phyloP scores from a whole-genome alignment of 2,113 vertebrate genomes.

The Chionis minor region DNA sequence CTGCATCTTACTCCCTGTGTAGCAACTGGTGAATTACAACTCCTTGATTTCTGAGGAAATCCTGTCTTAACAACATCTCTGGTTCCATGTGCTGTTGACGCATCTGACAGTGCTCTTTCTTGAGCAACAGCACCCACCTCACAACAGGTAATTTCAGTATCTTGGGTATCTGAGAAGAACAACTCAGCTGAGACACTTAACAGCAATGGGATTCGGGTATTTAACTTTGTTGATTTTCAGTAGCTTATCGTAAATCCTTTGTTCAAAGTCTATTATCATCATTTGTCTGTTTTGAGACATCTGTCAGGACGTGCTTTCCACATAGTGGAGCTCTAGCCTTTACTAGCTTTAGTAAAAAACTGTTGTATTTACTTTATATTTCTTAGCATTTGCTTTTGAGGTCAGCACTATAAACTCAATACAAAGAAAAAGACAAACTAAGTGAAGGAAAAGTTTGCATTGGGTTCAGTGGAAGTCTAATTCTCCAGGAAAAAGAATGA shows the following conservation, averaged over 20 bases:
- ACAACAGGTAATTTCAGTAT: neutral
- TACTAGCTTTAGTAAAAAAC: neutral
- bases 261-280: neutral
- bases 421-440: neutral
- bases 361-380: neutral
- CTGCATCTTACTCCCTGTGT: neutral
- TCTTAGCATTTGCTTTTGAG: neutral
- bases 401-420: neutral
- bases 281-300: neutral
- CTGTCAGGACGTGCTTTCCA: neutral
- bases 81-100: neutral
- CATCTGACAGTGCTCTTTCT: neutral
- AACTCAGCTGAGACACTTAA: neutral
- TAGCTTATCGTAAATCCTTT: neutral
- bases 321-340: neutral
- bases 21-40: neutral
- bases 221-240: neutral
- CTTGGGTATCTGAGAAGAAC: neutral
- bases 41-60: neutral
- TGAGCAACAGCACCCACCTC: neutral
- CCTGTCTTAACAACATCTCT: neutral
- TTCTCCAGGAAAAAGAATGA: neutral
- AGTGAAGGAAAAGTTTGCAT: neutral
- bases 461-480: neutral
- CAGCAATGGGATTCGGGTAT: neutral